Percentiles rank a stretch among this genome's conserved stretches.
Evolutionary conservation across 2,113 vertebrate genomes (phyloP).

Genomic region (Ibidorhyncha struthersii): DNA sequence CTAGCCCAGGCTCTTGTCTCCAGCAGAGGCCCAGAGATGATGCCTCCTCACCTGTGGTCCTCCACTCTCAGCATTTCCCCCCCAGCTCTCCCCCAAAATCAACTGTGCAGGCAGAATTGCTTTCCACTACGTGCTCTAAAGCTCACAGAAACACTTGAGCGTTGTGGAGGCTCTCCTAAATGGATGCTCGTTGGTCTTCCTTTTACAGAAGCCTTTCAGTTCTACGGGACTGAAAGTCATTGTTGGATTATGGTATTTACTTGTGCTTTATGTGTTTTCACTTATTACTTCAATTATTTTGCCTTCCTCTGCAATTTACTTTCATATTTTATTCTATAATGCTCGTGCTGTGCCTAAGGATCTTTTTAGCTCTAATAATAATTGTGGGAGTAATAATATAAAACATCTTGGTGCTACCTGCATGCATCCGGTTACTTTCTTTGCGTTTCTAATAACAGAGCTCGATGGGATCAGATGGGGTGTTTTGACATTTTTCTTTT

Average conservation of each 20-base stretch:
- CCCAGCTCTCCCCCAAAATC: neutral
- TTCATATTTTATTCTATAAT: neutral
- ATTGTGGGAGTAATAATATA: neutral
- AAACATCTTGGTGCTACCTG: neutral
- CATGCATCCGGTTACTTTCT: neutral
- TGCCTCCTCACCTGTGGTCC: neutral
- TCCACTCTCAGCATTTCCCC: neutral
- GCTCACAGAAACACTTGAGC: neutral
- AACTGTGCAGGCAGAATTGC: neutral
- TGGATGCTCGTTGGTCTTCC: neutral
- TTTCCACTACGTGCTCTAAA: neutral
- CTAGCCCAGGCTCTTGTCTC: neutral
- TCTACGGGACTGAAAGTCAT: neutral
- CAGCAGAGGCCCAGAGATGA: neutral
- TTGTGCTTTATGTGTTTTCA: neutral
- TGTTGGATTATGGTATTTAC: neutral
- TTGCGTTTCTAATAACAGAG: neutral
- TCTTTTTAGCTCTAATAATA: constrained; percentile 6
- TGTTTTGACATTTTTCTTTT: neutral
- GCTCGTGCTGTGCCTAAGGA: neutral
- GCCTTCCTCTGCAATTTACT: neutral
- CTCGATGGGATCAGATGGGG: neutral
- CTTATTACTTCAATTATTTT: neutral
- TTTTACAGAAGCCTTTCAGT: neutral
- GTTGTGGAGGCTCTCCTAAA: neutral